phyloP scores from a whole-genome alignment of 2,888 invertebrate species.

The Leptodirus hochenwartii region DNA sequence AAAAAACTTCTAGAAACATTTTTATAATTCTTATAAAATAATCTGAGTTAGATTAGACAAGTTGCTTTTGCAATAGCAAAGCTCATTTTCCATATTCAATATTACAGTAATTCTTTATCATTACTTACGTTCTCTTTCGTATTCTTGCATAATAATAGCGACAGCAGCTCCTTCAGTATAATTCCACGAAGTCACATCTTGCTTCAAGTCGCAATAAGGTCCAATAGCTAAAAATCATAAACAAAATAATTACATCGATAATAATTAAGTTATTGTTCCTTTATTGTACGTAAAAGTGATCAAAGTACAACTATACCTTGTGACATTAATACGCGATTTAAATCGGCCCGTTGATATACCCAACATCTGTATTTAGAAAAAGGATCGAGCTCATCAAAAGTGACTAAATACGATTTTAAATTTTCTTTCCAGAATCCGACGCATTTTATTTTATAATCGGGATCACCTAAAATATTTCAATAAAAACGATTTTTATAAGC shows the following conservation, averaged over 20 bases:
- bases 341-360: slow-evolving; percentile 92
- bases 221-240: slow-evolving; percentile 56
- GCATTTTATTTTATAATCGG: slow-evolving; percentile 92
- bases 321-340: slow-evolving; percentile 70
- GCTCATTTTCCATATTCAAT: too few species aligned
- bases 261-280: slow-evolving; percentile 4
- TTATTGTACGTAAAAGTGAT: background rate
- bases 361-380: slow-evolving; percentile 92
- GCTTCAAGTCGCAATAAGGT: slow-evolving; percentile 75
- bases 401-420: slow-evolving; percentile 86
- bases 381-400: slow-evolving; percentile 90
- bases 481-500: background rate
- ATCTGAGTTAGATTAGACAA: too few species aligned
- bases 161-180: slow-evolving; percentile 87
- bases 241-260: slow-evolving; percentile 32
- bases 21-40: too few species aligned
- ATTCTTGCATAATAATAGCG: slow-evolving; percentile 76
- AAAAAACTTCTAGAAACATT: too few species aligned
- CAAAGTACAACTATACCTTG: slow-evolving; percentile 26
- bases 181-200: slow-evolving; percentile 78
- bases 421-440: slow-evolving; percentile 98
- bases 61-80: too few species aligned
- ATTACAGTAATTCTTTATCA: too few species aligned
- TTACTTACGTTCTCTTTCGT: slow-evolving; percentile 68
- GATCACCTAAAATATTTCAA: slow-evolving; percentile 41